Conservation (phyloP, 2,113 vertebrate species). For the Excalfactoria chinensis region DNA sequence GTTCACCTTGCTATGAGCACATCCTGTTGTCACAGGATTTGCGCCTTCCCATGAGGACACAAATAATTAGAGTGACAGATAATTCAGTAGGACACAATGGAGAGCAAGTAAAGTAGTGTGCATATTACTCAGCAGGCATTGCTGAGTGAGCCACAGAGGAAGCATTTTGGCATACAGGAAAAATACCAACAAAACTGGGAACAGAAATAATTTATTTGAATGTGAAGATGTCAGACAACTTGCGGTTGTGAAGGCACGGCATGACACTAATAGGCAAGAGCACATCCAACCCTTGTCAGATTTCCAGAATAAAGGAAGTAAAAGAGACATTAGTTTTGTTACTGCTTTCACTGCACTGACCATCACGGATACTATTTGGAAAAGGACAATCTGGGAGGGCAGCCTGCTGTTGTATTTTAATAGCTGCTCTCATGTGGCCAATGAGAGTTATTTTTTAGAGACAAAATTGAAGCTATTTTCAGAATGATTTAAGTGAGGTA, state of each 20-base stretch:
- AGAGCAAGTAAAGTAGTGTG: background rate
- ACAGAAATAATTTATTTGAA: background rate
- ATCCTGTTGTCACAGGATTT: background rate
- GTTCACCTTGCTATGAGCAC: background rate
- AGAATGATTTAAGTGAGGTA: background rate
- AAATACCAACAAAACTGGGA: background rate
- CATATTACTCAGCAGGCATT: background rate
- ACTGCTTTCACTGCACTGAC: background rate
- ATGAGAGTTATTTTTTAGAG: background rate
- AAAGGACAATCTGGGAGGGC: background rate
- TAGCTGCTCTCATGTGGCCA: background rate
- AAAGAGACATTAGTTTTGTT: background rate
- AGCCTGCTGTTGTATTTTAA: background rate
- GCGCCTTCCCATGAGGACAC: background rate
- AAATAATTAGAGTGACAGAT: background rate
- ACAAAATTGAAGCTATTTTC: background rate
- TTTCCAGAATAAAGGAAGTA: background rate
- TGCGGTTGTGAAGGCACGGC: background rate
- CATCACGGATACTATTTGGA: background rate
- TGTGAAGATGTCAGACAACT: background rate
- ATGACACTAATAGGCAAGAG: background rate
- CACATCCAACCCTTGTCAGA: background rate
- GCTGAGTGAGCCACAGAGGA: background rate
- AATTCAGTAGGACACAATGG: background rate
- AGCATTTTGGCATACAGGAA: background rate